A percentile compares a stretch with the other conserved stretches of the same genome.
These are phyloP conservation scores for Pterobdella sp. DNA, from an alignment of 2,888 invertebrate genomes.

Conservation along the genomic window DNA sequence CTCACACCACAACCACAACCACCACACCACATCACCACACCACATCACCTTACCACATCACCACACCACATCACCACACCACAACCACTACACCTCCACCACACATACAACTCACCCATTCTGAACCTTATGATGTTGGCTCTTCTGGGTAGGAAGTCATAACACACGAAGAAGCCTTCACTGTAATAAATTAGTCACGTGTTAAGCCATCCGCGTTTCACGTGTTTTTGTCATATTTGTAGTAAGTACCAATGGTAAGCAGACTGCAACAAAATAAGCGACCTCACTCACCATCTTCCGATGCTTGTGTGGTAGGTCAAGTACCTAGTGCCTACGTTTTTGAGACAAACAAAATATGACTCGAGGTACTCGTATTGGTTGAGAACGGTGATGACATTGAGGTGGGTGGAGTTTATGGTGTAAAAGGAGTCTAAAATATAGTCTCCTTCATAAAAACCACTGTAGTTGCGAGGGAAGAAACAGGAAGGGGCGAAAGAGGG, in stretches of 20 bases:
- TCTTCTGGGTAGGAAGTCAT: conserved; percentile 88
- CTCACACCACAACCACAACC: too few species aligned
- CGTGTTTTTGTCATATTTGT: too few species aligned
- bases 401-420: conserved; percentile 88
- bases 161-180: conserved; percentile 93
- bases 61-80: too few species aligned
- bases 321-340: conserved; percentile 77
- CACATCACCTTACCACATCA: too few species aligned
- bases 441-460: too few species aligned
- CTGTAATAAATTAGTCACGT: conserved; percentile 56
- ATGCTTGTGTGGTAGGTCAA: conserved; percentile 93
- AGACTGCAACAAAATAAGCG: not conserved
- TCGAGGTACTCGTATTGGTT: conserved; percentile 64
- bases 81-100: too few species aligned
- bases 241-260: not conserved
- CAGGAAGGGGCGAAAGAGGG: too few species aligned
- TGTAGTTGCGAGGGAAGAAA: too few species aligned
- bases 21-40: too few species aligned
- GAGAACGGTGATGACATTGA: conserved; percentile 86
- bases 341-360: conserved; percentile 88
- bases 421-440: conserved; percentile 80
- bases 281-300: conserved; percentile 69
- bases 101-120: conserved; percentile 46
- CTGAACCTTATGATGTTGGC: conserved; percentile 84
- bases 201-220: too few species aligned